These are phyloP conservation scores for Odontamblyopus rebecca DNA, from an alignment of 2,797 vertebrate genomes.

Conservation along the genomic window DNA sequence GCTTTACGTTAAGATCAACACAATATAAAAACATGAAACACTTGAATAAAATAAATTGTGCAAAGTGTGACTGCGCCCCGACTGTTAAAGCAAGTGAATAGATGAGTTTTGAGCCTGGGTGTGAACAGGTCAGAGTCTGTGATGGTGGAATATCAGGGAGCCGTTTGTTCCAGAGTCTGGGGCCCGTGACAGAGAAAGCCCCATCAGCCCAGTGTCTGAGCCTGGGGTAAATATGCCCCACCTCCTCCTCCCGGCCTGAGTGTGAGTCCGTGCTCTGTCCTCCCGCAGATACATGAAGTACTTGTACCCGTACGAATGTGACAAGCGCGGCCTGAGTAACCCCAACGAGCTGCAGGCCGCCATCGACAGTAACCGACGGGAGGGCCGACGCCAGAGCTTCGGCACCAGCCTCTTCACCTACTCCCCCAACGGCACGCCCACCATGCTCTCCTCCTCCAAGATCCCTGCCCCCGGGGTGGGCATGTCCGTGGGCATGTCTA, in stretches of 20 bases:
- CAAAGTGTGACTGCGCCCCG: too few relatives aligned
- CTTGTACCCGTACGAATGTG: conserved; percentile 96
- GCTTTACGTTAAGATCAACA: too few relatives aligned
- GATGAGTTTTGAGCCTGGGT: too few relatives aligned
- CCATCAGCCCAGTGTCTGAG: too few relatives aligned
- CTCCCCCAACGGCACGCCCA: conserved; percentile 87
- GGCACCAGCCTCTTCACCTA: conserved; percentile 92
- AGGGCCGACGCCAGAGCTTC: conserved; percentile 92
- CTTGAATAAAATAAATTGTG: too few relatives aligned
- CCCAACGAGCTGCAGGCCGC: conserved; percentile 96
- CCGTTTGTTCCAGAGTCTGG: too few relatives aligned
- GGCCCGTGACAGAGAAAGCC: too few relatives aligned
- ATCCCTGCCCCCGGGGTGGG: conserved; percentile 80
- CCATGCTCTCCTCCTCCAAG: conserved; percentile 91
- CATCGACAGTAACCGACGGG: conserved; percentile 94
- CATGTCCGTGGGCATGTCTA: conserved; percentile 77
- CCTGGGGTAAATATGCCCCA: neutral
- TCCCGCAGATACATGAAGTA: conserved; percentile 96
- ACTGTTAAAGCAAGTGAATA: too few relatives aligned
- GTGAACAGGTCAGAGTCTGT: too few relatives aligned
- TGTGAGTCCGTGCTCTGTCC: neutral
- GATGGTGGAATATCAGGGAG: too few relatives aligned
- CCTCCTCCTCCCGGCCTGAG: neutral
- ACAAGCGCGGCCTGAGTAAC: conserved; percentile 92
- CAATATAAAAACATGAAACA: too few relatives aligned